phyloP scores from a whole-genome alignment of 2,888 invertebrate genomes.

The Bugula neritina region DNA sequence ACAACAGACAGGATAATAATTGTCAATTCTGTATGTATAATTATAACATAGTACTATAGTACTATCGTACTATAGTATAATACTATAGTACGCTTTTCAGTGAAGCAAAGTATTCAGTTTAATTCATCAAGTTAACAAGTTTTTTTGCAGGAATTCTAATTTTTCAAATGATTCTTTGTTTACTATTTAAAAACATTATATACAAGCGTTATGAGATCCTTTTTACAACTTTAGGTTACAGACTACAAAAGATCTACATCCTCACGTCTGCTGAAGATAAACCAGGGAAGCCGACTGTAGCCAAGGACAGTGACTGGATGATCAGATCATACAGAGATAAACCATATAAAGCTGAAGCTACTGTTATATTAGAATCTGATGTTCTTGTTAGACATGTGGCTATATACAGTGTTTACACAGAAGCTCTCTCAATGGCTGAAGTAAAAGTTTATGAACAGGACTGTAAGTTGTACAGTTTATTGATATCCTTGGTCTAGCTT shows the following conservation, averaged over 20 bases:
- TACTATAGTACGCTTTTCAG: not conserved
- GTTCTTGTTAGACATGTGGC: not conserved
- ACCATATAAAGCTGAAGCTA: not conserved
- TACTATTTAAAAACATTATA: too few species aligned
- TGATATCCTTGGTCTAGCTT: too few species aligned
- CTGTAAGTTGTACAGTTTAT: not conserved
- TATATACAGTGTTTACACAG: not conserved
- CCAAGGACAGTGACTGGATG: not conserved
- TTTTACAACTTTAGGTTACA: not conserved
- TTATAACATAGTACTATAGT: not conserved
- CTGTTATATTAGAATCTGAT: not conserved
- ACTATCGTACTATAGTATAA: not conserved
- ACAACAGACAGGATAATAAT: not conserved
- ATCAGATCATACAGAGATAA: not conserved
- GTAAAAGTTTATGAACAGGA: not conserved
- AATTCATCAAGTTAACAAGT: not conserved
- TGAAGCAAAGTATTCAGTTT: not conserved
- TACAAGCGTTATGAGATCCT: too few species aligned
- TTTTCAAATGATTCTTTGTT: too few species aligned
- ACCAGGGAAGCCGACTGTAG: not conserved
- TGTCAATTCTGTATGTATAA: not conserved
- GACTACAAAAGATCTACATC: not conserved
- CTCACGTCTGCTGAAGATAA: not conserved
- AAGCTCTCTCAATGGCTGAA: not conserved
- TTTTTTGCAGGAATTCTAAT: too few species aligned